Base-by-base conservation (phyloP, 2,888 invertebrate species). In the Galeruca laticollis region DNA sequence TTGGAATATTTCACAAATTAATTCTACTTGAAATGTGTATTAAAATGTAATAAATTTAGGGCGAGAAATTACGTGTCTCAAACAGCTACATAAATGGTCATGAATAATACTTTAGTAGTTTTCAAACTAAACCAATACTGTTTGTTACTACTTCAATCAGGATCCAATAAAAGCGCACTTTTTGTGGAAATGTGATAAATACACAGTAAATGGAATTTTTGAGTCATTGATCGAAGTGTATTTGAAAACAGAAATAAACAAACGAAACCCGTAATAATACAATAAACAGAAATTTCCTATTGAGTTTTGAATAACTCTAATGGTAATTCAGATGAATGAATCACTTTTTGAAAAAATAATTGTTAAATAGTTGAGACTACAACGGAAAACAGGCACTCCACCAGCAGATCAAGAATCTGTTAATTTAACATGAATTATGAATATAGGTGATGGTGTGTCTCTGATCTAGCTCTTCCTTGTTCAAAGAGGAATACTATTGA, bases 41-140 rank as follows among this genome's bases (percentile, higher is more conserved):
- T n/a, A 43, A 15, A 4, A 6, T 13, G 1, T n/a, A 40, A 40
- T 40, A n/a, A 13, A 43, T 43, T 43, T 15, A 43, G 13, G 13
- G 43, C n/a, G 13, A 5, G 43, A 13, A 43, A 43, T 43, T 43
- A 5, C n/a, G 6, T 43, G 1, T 43, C 43, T 43, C 40, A 5
- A 40, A 40, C n/a, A n/a, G 43, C 5, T 13, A 43, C 43, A 43
- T 43, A 13, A 43, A n/a, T 43, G 13, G n/a, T 5, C 43, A n/a
- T 13, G 43, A 43, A 43, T 43, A 43, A n/a, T 43, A 43, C n/a
- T 43, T n/a, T 47, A n/a, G 47, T 8, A 47, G 47, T 47, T 47
- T n/a, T 47, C 47, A 15, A 47, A 8, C 15, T 47, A 47, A 47
- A 18, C 2, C 15, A 2, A 47, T 47, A 47, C 18, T 47, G 18